Evolutionary conservation across 2,797 vertebrate species (phyloP).

Genomic region (Megalops cyprinoides): DNA sequence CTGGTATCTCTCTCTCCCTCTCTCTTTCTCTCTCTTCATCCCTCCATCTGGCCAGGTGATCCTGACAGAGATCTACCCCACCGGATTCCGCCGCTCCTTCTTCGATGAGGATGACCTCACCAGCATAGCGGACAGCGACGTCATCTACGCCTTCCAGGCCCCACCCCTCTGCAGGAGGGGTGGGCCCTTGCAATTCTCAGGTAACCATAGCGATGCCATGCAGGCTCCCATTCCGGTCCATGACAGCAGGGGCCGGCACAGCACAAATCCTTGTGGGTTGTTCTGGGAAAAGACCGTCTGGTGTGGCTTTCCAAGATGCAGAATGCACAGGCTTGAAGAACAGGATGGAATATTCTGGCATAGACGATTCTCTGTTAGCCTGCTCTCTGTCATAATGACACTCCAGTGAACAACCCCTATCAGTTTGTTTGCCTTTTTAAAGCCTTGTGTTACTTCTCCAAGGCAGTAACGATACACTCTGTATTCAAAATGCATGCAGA

Average conservation of each 20-base stretch:
- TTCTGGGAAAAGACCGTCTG: no score
- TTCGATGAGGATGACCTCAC: constrained; percentile 86
- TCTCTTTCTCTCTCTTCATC: background rate
- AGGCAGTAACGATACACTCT: no score
- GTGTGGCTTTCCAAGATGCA: no score
- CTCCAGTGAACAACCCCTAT: no score
- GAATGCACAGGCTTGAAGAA: no score
- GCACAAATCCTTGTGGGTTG: no score
- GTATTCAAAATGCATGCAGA: no score
- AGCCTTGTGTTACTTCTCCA: constrained; percentile 28
- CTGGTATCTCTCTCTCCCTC: background rate
- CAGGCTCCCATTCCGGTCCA: background rate
- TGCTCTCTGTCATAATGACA: no score
- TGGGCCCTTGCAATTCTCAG: constrained; percentile 73
- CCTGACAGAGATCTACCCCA: constrained; percentile 85
- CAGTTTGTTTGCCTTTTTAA: constrained; percentile 42
- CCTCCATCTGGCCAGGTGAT: constrained; percentile 77
- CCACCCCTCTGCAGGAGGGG: constrained; percentile 75
- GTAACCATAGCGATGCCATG: constrained; percentile 60
- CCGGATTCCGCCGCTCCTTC: constrained; percentile 89
- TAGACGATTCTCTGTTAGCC: no score
- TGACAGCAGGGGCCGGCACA: background rate
- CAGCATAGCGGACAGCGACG: constrained; percentile 77
- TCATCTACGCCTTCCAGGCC: constrained; percentile 89
- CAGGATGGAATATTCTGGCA: no score